Base-by-base conservation (phyloP, 2,797 vertebrate species). In the Sebastolobus altivelis region DNA sequence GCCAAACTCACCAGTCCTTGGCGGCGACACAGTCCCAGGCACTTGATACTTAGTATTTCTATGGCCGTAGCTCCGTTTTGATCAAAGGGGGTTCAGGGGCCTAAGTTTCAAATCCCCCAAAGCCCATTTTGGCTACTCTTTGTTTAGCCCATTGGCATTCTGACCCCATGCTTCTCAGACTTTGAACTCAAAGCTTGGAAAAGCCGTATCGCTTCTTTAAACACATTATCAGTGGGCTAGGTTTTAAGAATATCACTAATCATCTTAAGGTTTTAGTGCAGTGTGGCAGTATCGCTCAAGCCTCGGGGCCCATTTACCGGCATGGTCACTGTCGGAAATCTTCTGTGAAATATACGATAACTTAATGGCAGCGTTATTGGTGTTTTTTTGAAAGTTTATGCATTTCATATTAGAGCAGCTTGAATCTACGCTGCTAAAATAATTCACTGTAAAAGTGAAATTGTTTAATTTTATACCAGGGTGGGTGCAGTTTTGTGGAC, bases 121-220 rank as follows among this genome's bases (percentile, higher is more conserved):
- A 96, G 95, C 94, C 94, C 93, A 95, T 95, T 96, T 94, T 93
- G 94, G 92, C 90, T 89, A 93, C 92, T 95, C 95, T 96, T 96
- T 96, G 94, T 96, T 94, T 95, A 95, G 94, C 93, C 94, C 95
- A 95, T 96, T 96, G 95, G 94, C 95, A 96, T 95, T 94, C 92
- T 96, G 95, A 96, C 96, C 95, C 94, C 93, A 93, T 94, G 94
- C 92, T 92, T 95, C 94, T 93, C 84, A 93, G 91, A 95, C 95
- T 96, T 96, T 96, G 95, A 96, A 96, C 95, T 95, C 93, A 94
- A 94, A 95, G 94, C 96, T 95, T 91, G 89, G 86, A 93, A 95
- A 96, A 96, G 92, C 95, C 92, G 92, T 95, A 96, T 95, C 92
- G 94, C 94, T 96, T 95, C 95, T 96, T 96, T 96, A 96, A 96